Percentiles rank a stretch among this genome's conserved stretches.
Evolutionary conservation across 2,888 invertebrate genomes (phyloP).

Genomic region (Macropis europaea): DNA sequence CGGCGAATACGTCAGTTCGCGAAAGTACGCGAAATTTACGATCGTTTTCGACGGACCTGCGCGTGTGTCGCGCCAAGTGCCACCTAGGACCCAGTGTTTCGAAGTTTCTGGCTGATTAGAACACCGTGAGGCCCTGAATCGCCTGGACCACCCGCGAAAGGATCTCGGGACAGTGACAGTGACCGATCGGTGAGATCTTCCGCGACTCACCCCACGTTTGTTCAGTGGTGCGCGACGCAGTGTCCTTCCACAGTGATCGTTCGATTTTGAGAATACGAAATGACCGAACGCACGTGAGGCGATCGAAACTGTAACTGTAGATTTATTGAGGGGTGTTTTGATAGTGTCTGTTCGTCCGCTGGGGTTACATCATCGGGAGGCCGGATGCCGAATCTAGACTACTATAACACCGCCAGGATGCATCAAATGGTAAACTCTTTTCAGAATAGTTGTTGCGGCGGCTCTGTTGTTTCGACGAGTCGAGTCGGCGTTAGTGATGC

Average conservation of each 20-base stretch:
- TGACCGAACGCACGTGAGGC: background rate
- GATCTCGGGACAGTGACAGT: constrained; percentile 5
- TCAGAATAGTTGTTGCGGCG: constrained; percentile 45
- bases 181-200: no score
- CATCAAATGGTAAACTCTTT: constrained; percentile 79
- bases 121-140: background rate
- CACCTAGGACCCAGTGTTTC: background rate
- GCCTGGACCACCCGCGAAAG: background rate
- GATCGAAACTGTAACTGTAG: background rate
- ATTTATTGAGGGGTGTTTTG: background rate
- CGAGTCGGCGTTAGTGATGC: no score
- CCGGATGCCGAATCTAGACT: constrained; percentile 79
- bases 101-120: constrained; percentile 14
- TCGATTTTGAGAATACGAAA: no score
- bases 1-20: constrained; percentile 8
- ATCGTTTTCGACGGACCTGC: background rate
- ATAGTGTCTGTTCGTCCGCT: constrained; percentile 26
- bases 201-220: no score
- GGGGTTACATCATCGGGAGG: constrained; percentile 29
- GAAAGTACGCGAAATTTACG: constrained; percentile 24
- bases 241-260: no score
- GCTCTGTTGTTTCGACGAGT: background rate
- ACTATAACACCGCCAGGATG: constrained; percentile 79
- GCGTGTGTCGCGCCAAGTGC: constrained; percentile 16
- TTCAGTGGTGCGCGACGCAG: no score